Percentiles rank a stretch among this genome's conserved stretches.
phyloP scores from a whole-genome alignment of 2,797 vertebrate genomes.

The Sardinella longiceps region DNA sequence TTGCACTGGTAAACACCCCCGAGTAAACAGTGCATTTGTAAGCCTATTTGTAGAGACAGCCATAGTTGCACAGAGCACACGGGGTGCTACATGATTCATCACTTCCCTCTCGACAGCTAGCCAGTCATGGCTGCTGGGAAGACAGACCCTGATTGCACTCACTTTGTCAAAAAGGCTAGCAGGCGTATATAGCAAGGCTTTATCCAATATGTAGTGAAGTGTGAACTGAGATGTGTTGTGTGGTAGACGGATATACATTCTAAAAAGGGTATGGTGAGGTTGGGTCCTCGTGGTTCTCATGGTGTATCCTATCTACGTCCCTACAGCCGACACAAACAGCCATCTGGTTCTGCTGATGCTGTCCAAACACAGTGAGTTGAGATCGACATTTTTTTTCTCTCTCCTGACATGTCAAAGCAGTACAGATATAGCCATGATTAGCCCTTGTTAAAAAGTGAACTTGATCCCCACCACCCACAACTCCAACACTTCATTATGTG shows the following conservation, averaged over 20 bases:
- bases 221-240: neutral
- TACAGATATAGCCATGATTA: neutral
- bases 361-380: neutral
- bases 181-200: neutral
- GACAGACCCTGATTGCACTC: neutral
- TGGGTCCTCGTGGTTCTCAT: neutral
- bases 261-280: neutral
- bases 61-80: neutral
- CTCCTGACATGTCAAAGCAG: neutral
- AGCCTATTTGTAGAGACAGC: conserved; percentile 18
- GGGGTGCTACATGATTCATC: neutral
- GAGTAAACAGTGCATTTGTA: conserved; percentile 20
- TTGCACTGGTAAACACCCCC: neutral
- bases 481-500: neutral
- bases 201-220: neutral
- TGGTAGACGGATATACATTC: neutral
- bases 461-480: neutral
- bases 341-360: conserved; percentile 13
- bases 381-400: neutral
- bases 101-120: neutral
- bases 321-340: neutral
- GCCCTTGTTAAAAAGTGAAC: neutral
- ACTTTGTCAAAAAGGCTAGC: conserved; percentile 1
- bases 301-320: neutral
- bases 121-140: neutral